These are phyloP conservation scores for Rhinolophus sinicus DNA, from an alignment of 2,113 vertebrate genomes.

Conservation along the genomic window DNA sequence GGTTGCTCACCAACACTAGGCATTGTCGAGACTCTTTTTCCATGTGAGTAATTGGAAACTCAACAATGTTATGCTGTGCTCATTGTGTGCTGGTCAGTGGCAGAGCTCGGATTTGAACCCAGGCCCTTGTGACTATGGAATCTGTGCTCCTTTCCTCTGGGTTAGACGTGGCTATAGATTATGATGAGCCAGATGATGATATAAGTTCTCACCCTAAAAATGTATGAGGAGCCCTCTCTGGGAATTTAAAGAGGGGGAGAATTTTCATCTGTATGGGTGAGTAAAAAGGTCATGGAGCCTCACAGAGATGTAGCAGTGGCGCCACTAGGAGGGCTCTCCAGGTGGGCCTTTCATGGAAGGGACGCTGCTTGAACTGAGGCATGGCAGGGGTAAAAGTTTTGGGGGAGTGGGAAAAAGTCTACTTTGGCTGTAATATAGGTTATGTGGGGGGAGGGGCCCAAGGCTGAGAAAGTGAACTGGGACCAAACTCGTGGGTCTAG, in stretches of 20 bases:
- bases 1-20: not conserved
- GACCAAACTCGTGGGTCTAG: not conserved
- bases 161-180: not conserved
- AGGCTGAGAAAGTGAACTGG: not conserved
- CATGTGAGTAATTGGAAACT: not conserved
- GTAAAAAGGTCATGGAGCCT: not conserved
- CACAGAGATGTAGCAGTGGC: not conserved
- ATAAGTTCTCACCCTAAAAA: not conserved
- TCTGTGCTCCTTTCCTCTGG: not conserved
- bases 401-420: not conserved
- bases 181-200: not conserved
- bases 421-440: not conserved
- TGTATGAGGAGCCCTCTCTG: not conserved
- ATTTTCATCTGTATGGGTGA: not conserved
- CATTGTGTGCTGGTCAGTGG: not conserved
- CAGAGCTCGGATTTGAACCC: not conserved
- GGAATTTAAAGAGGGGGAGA: not conserved
- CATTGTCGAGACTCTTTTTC: not conserved
- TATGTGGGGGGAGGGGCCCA: not conserved
- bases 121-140: not conserved
- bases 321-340: not conserved
- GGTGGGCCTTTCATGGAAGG: not conserved
- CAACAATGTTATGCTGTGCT: not conserved
- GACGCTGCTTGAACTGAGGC: not conserved
- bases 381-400: not conserved